A percentile compares a stretch with the other conserved stretches of the same genome.
Evolutionary conservation across 2,888 invertebrate genomes (phyloP).

Genomic region (Agrotis exclamationis): DNA sequence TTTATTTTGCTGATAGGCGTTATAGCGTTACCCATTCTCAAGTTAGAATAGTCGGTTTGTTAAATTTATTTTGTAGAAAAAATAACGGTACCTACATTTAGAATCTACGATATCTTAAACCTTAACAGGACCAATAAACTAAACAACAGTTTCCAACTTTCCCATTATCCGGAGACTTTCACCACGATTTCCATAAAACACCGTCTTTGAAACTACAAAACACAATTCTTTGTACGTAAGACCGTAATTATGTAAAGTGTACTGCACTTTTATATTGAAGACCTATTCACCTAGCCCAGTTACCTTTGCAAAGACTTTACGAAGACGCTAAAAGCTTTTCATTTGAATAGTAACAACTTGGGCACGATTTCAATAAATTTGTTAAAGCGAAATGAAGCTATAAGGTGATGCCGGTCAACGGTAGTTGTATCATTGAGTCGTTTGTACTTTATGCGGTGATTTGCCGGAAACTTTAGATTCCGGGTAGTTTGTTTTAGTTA

Average conservation of each 20-base stretch:
- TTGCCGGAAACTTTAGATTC: slow-evolving; percentile 43
- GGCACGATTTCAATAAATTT: slow-evolving; percentile 89
- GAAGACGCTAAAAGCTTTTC: slow-evolving; percentile 67
- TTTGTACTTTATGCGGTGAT: slow-evolving; percentile 54
- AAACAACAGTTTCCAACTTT: slow-evolving; percentile 19
- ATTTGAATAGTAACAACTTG: slow-evolving; percentile 73
- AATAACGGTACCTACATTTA: not conserved
- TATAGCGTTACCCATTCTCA: no score
- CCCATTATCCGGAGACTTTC: slow-evolving; percentile 28
- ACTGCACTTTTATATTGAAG: slow-evolving; percentile 41
- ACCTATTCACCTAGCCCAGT: slow-evolving; percentile 50
- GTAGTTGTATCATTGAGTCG: slow-evolving; percentile 73
- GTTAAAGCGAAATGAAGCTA: slow-evolving; percentile 86
- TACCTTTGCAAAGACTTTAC: slow-evolving; percentile 43
- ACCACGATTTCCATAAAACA: slow-evolving; percentile 43
- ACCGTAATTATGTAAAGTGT: slow-evolving; percentile 45
- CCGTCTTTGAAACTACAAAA: slow-evolving; percentile 21
- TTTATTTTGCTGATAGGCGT: no score
- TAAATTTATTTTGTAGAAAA: not conserved
- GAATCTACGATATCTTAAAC: slow-evolving; percentile 13
- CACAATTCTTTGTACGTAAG: slow-evolving; percentile 38
- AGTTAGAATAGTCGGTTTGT: not conserved
- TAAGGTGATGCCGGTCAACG: slow-evolving; percentile 81
- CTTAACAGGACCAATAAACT: slow-evolving; percentile 20
- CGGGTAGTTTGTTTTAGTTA: slow-evolving; percentile 26